Percentiles rank a stretch among this genome's conserved stretches.
Conservation (phyloP, 2,888 invertebrate genomes). For the Watsonalla cultraria region DNA sequence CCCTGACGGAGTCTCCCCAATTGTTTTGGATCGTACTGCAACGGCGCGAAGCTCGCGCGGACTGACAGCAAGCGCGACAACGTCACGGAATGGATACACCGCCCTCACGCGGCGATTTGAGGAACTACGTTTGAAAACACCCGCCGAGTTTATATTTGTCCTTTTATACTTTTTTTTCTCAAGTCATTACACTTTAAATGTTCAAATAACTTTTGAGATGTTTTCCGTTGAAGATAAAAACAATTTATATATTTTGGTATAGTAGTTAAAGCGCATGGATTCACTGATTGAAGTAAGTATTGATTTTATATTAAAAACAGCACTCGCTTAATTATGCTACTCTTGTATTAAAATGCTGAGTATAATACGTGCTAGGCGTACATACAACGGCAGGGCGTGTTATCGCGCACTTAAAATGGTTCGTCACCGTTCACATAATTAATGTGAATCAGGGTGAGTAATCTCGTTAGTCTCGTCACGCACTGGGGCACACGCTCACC, state of each 20-base stretch:
- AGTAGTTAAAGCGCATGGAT: constrained; percentile 11
- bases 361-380: constrained; percentile 26
- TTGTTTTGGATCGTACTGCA: constrained; percentile 54
- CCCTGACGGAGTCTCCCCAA: constrained; percentile 37
- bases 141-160: constrained; percentile 41
- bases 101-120: constrained; percentile 35
- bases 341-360: constrained; percentile 21
- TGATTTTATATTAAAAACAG: constrained; percentile 58
- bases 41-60: constrained; percentile 58
- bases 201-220: not conserved
- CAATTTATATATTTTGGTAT: constrained; percentile 4
- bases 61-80: constrained; percentile 52
- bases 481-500: constrained; percentile 32
- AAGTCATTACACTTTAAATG: constrained; percentile 7
- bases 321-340: constrained; percentile 25
- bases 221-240: too few species aligned
- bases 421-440: constrained; percentile 74
- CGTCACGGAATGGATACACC: constrained; percentile 31
- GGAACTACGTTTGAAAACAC: constrained; percentile 49
- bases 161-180: not conserved
- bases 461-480: constrained; percentile 48
- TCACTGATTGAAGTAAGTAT: constrained; percentile 46
- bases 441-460: constrained; percentile 62
- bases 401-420: constrained; percentile 69
- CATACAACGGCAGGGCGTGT: constrained; percentile 51